phyloP scores from a whole-genome alignment of 1,140 invertebrate species.

The Zaprionus nigranus region DNA sequence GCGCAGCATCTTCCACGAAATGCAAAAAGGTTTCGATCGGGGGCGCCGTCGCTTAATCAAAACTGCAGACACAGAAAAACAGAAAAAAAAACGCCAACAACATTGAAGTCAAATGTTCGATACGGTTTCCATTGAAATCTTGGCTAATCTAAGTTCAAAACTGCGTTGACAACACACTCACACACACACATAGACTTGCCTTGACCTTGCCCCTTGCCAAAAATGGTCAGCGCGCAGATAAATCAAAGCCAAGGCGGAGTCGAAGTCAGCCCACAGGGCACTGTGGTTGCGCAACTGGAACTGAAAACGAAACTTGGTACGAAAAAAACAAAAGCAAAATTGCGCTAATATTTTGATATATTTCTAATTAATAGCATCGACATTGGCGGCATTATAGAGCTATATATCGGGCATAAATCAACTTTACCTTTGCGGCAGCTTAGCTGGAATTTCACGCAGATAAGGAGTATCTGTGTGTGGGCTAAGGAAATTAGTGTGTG shows the following conservation, averaged over 20 bases:
- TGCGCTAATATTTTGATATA: constrained; percentile 68
- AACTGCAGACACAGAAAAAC: constrained; percentile 63
- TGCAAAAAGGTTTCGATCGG: constrained; percentile 68
- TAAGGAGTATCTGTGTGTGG: constrained; percentile 12
- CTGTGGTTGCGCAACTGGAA: not conserved
- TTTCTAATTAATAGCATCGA: constrained; percentile 71
- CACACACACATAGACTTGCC: constrained; percentile 33
- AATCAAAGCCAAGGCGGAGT: constrained; percentile 53
- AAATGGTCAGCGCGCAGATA: constrained; percentile 71
- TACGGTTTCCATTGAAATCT: constrained; percentile 59
- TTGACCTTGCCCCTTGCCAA: constrained; percentile 74
- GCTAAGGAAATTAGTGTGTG: constrained; percentile 62
- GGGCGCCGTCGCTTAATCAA: constrained; percentile 67
- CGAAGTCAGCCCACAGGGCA: constrained; percentile 31
- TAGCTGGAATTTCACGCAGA: constrained; percentile 55
- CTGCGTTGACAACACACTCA: constrained; percentile 62
- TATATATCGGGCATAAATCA: constrained; percentile 49
- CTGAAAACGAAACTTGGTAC: constrained; percentile 17
- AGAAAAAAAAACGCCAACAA: constrained; percentile 16
- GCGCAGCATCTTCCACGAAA: constrained; percentile 64
- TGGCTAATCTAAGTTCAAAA: constrained; percentile 62
- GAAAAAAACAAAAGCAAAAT: constrained; percentile 16
- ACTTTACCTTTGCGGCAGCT: constrained; percentile 39
- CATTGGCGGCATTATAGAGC: constrained; percentile 28
- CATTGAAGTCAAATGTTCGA: constrained; percentile 34